A percentile compares a stretch with the other conserved stretches of the same genome.
phyloP scores from a whole-genome alignment of 2,888 invertebrate genomes.

The Amblyteles armatorius region DNA sequence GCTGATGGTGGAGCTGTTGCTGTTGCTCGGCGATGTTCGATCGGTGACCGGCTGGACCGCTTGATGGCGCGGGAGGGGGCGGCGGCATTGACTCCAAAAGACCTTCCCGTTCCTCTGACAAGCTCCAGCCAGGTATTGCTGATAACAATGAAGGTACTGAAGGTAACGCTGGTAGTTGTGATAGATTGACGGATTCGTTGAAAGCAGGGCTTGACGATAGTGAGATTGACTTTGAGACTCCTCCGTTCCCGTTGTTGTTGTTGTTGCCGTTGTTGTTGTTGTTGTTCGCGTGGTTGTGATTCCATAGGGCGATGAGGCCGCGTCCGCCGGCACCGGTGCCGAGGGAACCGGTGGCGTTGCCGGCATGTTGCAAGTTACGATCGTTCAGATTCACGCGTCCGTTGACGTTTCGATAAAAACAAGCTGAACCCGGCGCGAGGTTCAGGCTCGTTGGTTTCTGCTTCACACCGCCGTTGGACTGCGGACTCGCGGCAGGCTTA shows the following conservation, averaged over 20 bases:
- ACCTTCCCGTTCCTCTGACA: slow-evolving; percentile 80
- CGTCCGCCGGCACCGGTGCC: slow-evolving; percentile 49
- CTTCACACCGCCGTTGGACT: slow-evolving; percentile 83
- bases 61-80: slow-evolving; percentile 82
- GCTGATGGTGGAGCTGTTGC: slow-evolving; percentile 77
- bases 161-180: slow-evolving; percentile 78
- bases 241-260: slow-evolving; percentile 60
- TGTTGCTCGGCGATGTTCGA: slow-evolving; percentile 74
- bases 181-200: slow-evolving; percentile 71
- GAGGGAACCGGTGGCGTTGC: slow-evolving; percentile 44
- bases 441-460: slow-evolving; percentile 82
- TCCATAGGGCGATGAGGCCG: slow-evolving; percentile 64
- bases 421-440: slow-evolving; percentile 81
- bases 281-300: slow-evolving; percentile 67
- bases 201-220: slow-evolving; percentile 69
- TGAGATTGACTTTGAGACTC: slow-evolving; percentile 58
- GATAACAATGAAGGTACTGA: slow-evolving; percentile 79
- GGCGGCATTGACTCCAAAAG: slow-evolving; percentile 80
- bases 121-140: slow-evolving; percentile 79
- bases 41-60: slow-evolving; percentile 75
- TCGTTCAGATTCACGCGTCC: slow-evolving; percentile 83
- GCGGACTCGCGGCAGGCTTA: slow-evolving; percentile 81
- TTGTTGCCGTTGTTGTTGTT: slow-evolving; percentile 61
- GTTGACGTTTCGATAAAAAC: slow-evolving; percentile 83
- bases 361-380: slow-evolving; percentile 81